Evolutionary conservation across 1,140 invertebrate genomes (phyloP), one percentile per base, ranked within the genome.

Genomic region (Calosoma granatense): DNA sequence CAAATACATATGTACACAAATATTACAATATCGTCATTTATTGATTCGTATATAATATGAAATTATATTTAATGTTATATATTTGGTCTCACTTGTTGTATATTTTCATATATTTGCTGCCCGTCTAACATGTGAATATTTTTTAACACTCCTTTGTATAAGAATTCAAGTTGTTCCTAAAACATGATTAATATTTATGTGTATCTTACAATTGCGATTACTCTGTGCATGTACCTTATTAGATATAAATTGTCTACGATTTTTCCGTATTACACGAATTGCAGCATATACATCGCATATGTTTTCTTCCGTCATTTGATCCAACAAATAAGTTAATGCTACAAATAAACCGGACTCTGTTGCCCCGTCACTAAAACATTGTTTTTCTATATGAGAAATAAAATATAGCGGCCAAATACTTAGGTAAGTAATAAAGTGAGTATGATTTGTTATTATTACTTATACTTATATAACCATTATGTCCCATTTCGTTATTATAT

Each of bases 271-370:
- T 6, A 51, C 66, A 47, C 69, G 30, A 2, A 73, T 67, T 36
- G 68, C 67, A 43, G 67, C 61, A 52, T 65, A 71, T 17, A 71
- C 69, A 59, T 73, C 71, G 56, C 65, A 69, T 56, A 66, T 58
- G 53, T 72, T 69, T 56, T 73, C 72, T 20, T 67, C 26, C 59
- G 71, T 67, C 36, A 73, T 70, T 61, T 70, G 68, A 51, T 73
- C 72, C 9, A 72, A 63, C n/a, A 72, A 19, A 56, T 71, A 71
- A 20, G 60, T 61, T 39, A 70, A 23, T 20, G 68, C 68, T 6
- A 69, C 51, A 47, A 66, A 72, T 6, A 72, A 52, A 20, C 71
- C 71, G 59, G 64, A 67, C 0, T 67, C 69, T 20, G 52, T 68
- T 6, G 64, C 67, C 2, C 70, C 72, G 63, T 72, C 64, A 57